A percentile compares a stretch with the other conserved stretches of the same genome.
These are phyloP conservation scores for Micropterix aruncella DNA, from an alignment of 2,888 invertebrate genomes.

Conservation along the genomic window DNA sequence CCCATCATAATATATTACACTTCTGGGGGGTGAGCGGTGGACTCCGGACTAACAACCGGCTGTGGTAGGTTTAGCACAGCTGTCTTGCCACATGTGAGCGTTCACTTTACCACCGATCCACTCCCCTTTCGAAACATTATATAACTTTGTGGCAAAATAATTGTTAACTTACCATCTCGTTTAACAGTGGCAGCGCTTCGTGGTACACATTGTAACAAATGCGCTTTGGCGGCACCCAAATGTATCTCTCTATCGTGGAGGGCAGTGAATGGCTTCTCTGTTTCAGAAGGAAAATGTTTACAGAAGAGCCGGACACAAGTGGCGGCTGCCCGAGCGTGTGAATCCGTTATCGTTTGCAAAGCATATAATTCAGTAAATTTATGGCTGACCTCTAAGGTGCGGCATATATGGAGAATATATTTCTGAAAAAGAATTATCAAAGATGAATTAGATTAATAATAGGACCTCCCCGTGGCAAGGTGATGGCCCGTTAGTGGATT, in stretches of 20 bases:
- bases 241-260: slow-evolving; percentile 30
- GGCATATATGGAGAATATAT: slow-evolving; percentile 54
- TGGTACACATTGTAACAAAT: slow-evolving; percentile 44
- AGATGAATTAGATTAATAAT: too few species aligned
- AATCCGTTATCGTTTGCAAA: slow-evolving; percentile 55
- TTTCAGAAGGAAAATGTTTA: slow-evolving; percentile 20
- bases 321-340: slow-evolving; percentile 64
- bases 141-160: too few species aligned
- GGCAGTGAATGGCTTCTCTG: slow-evolving; percentile 5
- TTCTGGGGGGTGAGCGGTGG: too few species aligned
- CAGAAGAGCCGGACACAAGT: slow-evolving; percentile 65
- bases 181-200: neutral
- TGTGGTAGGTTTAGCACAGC: too few species aligned
- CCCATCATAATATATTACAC: too few species aligned
- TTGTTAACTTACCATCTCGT: neutral
- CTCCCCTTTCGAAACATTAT: too few species aligned
- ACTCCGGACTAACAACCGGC: too few species aligned
- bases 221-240: slow-evolving; percentile 44
- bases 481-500: too few species aligned
- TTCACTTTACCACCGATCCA: too few species aligned
- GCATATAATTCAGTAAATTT: slow-evolving; percentile 60
- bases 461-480: too few species aligned
- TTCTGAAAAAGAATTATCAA: slow-evolving; percentile 31
- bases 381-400: slow-evolving; percentile 52
- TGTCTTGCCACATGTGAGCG: too few species aligned